Percentiles rank a stretch among this genome's conserved stretches.
phyloP scores from a whole-genome alignment of 1,140 invertebrate species.

The Stegodyphus dumicola region DNA sequence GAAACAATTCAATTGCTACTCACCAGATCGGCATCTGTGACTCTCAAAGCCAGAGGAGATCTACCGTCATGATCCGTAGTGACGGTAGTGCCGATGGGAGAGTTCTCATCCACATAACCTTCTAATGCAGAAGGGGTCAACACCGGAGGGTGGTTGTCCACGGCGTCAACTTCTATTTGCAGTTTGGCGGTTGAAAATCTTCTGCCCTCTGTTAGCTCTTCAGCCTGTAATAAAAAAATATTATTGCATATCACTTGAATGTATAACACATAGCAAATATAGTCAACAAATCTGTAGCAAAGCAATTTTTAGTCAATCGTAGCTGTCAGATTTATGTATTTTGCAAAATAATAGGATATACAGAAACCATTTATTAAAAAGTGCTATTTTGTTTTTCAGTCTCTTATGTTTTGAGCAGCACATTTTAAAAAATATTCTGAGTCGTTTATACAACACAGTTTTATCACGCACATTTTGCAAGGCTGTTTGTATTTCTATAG shows the following conservation, averaged over 20 bases:
- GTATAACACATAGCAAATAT: too few relatives aligned
- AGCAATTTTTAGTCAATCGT: too few relatives aligned
- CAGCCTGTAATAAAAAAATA: slow-evolving; percentile 73
- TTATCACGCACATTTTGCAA: too few relatives aligned
- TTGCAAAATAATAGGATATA: too few relatives aligned
- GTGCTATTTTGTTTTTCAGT: too few relatives aligned
- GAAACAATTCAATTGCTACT: slow-evolving; percentile 64
- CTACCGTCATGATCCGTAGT: slow-evolving; percentile 71
- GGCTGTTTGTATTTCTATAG: too few relatives aligned
- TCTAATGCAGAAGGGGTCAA: slow-evolving; percentile 78
- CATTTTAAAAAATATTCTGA: too few relatives aligned
- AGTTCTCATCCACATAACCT: slow-evolving; percentile 86
- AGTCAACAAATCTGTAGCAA: too few relatives aligned
- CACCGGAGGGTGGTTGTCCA: slow-evolving; percentile 85
- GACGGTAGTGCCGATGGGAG: slow-evolving; percentile 83
- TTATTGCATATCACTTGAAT: background rate
- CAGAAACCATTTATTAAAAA: too few relatives aligned
- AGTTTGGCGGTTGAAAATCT: slow-evolving; percentile 85
- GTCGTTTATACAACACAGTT: too few relatives aligned
- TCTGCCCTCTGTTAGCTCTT: slow-evolving; percentile 81
- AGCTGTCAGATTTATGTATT: too few relatives aligned
- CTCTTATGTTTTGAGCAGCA: too few relatives aligned
- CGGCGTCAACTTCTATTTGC: slow-evolving; percentile 82
- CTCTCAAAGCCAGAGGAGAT: slow-evolving; percentile 77
- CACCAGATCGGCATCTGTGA: slow-evolving; percentile 86